A percentile compares a stretch with the other conserved stretches of the same genome.
These are phyloP conservation scores for Myotis yumanensis DNA, from an alignment of 2,113 vertebrate species.

Conservation along the genomic window DNA sequence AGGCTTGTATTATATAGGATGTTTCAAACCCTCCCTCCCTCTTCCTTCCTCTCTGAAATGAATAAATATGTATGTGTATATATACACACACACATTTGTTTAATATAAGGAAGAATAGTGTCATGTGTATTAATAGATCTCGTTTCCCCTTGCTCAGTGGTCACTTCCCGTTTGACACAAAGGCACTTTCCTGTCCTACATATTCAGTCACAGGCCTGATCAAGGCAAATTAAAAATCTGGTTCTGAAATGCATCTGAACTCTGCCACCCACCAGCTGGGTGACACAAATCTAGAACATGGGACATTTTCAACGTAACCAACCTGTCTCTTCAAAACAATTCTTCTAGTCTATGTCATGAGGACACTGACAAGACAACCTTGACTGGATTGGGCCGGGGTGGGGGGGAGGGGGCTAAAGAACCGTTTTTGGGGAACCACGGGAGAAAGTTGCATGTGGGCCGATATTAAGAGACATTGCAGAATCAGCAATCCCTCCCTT, in stretches of 20 bases:
- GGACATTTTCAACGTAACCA: not conserved
- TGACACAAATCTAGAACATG: not conserved
- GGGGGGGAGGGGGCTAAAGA: not conserved
- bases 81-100: too few relatives aligned
- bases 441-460: not conserved
- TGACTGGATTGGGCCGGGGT: not conserved
- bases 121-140: not conserved
- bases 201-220: not conserved
- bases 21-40: too few relatives aligned
- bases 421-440: not conserved
- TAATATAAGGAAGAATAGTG: not conserved
- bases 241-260: not conserved
- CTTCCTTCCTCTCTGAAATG: too few relatives aligned
- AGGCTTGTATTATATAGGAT: too few relatives aligned
- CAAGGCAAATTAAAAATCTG: not conserved
- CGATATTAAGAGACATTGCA: accelerated
- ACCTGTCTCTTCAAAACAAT: not conserved
- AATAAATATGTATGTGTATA: too few relatives aligned
- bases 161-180: not conserved
- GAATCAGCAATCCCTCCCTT: not conserved
- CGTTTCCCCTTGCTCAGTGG: not conserved
- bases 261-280: not conserved
- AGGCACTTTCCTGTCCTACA: not conserved
- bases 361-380: not conserved
- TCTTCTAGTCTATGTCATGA: not conserved